phyloP scores from a whole-genome alignment of 1,140 invertebrate genomes.

The Chrysopa pallens region DNA sequence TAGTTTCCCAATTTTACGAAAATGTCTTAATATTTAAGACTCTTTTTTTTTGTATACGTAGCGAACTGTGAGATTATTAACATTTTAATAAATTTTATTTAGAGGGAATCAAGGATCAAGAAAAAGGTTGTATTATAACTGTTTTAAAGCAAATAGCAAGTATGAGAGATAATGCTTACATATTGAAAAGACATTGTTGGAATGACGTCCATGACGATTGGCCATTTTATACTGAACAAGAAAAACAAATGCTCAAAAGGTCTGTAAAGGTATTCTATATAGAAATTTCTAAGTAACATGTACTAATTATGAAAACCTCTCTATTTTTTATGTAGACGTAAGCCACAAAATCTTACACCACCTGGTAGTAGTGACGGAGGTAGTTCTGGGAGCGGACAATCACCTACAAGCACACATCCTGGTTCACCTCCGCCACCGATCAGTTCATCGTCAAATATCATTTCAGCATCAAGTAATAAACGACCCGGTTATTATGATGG shows the following conservation, averaged over 20 bases:
- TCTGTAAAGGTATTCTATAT: conserved; percentile 15
- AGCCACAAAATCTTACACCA: conserved; percentile 74
- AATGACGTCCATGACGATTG: conserved; percentile 87
- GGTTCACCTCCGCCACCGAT: conserved; percentile 37
- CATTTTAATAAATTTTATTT: conserved; percentile 16
- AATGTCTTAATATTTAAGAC: too few relatives aligned
- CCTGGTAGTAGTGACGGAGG: conserved; percentile 66
- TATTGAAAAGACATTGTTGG: conserved; percentile 69
- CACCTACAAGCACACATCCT: conserved; percentile 46
- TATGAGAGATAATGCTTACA: conserved; percentile 74
- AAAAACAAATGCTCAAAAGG: conserved; percentile 70
- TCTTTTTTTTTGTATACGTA: too few relatives aligned
- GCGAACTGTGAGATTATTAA: too few relatives aligned
- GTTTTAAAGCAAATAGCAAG: conserved; percentile 61
- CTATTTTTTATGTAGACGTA: conserved; percentile 36
- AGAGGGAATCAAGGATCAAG: conserved; percentile 78
- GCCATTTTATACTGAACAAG: conserved; percentile 81
- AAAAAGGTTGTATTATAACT: conserved; percentile 50
- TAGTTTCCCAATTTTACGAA: too few relatives aligned
- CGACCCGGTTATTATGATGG: conserved; percentile 37
- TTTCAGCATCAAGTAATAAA: conserved; percentile 16
- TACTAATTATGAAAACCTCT: neutral
- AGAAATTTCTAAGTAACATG: neutral
- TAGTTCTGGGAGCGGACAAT: conserved; percentile 45
- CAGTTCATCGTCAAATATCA: conserved; percentile 8